Evolutionary conservation across 1,140 invertebrate species (phyloP).

Genomic region (Argopecten irradians): DNA sequence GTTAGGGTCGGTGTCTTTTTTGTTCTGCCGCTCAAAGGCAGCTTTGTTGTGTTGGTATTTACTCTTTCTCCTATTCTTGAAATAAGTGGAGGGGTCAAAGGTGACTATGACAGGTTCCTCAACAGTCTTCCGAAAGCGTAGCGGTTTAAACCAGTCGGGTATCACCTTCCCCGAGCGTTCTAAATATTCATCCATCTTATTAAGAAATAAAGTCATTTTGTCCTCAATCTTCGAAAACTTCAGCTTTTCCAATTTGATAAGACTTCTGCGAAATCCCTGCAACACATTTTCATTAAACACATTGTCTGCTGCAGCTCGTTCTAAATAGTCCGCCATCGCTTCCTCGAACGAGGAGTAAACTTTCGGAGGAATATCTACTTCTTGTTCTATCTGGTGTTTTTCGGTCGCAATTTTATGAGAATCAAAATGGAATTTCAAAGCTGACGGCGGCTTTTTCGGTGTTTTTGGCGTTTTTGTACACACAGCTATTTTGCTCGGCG

Average conservation of each 20-base stretch:
- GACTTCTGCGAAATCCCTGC: not conserved
- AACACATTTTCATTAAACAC: not conserved
- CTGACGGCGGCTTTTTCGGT: not conserved
- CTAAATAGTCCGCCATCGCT: not conserved
- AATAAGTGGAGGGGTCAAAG: not conserved
- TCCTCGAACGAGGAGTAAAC: not conserved
- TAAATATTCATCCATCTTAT: slow-evolving; percentile 23
- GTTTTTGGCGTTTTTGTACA: not conserved
- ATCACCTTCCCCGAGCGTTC: not conserved
- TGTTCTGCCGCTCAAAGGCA: not conserved
- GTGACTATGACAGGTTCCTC: not conserved
- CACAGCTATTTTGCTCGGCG: not conserved
- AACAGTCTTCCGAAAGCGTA: not conserved
- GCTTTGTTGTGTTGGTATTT: slow-evolving; percentile 11
- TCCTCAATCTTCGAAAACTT: not conserved
- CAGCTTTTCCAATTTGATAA: not conserved
- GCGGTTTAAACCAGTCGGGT: not conserved
- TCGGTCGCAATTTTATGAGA: slow-evolving; percentile 7
- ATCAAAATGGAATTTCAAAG: not conserved
- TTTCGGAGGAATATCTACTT: not conserved
- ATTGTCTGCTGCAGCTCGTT: not conserved
- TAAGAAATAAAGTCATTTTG: not conserved
- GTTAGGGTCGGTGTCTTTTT: not conserved
- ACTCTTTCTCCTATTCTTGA: not conserved
- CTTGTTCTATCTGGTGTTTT: not conserved